Percentiles rank a stretch among this genome's conserved stretches.
Conservation (phyloP, 2,888 invertebrate species). For the Isotomurus palustris region DNA sequence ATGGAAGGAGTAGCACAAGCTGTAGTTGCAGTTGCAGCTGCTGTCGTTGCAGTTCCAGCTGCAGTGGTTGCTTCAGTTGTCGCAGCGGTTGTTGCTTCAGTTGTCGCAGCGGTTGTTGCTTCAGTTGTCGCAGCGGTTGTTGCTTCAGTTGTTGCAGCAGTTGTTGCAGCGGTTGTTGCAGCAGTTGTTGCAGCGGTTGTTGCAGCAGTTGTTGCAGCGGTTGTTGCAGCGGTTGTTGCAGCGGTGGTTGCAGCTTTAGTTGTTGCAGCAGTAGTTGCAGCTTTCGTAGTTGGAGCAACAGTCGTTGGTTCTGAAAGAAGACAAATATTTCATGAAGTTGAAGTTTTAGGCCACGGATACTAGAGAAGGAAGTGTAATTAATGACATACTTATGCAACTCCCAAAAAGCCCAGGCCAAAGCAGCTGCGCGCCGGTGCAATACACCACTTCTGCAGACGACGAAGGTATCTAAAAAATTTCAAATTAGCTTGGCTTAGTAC, state of each 20-base stretch:
- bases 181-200: not conserved
- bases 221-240: not conserved
- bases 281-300: not conserved
- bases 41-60: not conserved
- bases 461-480: too few species aligned
- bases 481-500: not conserved
- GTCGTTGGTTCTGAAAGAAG: not conserved
- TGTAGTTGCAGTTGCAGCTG: not conserved
- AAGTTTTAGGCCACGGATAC: too few species aligned
- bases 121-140: not conserved
- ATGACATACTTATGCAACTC: too few species aligned
- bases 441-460: too few species aligned
- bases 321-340: not conserved
- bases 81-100: not conserved
- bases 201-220: not conserved
- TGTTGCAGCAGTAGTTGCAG: not conserved
- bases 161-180: not conserved
- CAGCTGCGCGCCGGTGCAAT: not conserved
- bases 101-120: not conserved
- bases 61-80: not conserved
- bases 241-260: not conserved
- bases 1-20: not conserved
- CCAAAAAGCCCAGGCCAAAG: too few species aligned
- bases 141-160: not conserved
- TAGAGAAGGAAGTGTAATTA: too few species aligned